Percentiles rank a stretch among this genome's conserved stretches.
phyloP scores from a whole-genome alignment of 2,797 vertebrate species.

The Nasua narica region DNA sequence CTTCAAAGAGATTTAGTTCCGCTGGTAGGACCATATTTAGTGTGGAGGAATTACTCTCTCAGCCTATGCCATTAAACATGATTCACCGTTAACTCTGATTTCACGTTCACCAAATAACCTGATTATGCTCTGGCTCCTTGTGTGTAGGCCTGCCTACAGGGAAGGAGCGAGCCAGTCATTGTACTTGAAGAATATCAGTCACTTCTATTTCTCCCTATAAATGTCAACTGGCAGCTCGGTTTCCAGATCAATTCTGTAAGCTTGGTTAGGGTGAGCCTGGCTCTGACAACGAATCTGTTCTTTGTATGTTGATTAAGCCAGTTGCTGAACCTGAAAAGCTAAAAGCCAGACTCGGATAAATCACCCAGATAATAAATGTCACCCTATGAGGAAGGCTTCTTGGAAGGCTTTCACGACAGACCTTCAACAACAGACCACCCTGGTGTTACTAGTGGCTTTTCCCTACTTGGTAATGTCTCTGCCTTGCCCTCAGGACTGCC shows the following conservation, averaged over 20 bases:
- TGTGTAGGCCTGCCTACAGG: neutral
- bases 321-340: slow-evolving; percentile 31
- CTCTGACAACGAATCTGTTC: slow-evolving; percentile 24
- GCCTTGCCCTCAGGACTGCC: neutral
- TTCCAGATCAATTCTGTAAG: neutral
- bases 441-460: neutral
- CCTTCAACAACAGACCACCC: neutral
- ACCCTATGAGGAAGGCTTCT: neutral
- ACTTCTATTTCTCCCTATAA: slow-evolving; percentile 6
- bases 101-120: neutral
- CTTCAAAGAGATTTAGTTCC: neutral
- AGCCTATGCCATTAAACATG: neutral
- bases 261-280: neutral
- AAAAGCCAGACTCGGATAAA: neutral
- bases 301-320: neutral
- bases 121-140: slow-evolving; percentile 21
- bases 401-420: neutral
- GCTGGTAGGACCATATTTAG: neutral
- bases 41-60: neutral
- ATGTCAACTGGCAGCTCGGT: slow-evolving; percentile 12
- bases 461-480: neutral
- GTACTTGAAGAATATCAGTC: neutral
- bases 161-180: neutral
- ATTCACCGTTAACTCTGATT: slow-evolving; percentile 28
- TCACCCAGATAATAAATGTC: slow-evolving; percentile 32